Evolutionary conservation across 37 sponge, comb jelly and placozoan species (phyloP), one percentile per base, ranked within the genome.

Genomic region (Ianthella basta): DNA sequence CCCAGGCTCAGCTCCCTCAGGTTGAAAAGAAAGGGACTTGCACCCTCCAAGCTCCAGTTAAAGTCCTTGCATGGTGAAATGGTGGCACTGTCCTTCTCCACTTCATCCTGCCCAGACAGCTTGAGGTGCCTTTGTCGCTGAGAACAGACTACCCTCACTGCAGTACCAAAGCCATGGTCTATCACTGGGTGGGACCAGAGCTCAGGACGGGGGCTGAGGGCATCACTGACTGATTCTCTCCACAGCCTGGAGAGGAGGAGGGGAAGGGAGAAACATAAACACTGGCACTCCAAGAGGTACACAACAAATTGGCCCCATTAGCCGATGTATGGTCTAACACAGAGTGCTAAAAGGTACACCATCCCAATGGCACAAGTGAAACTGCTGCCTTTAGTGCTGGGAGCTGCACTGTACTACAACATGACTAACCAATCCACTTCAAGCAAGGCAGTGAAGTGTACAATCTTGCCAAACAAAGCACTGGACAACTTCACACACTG

Each of bases 1-100:
- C 82, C 82, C 25, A 59, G 14, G 18, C 65, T 82, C 82, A 82
- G 35, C 33, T 63, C 66, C 44, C 23, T 40, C 78, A 75, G 15
- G 53, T 75, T 75, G 50, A 64, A 61, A 39, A 82, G 23, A 21
- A 82, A 41, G 21, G 82, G 41, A 34, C 50, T 34, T 36, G 65
- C 59, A 37, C 15, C 82, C 21, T 82, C 82, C n/a, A 8, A 27
- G 15, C 23, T 55, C 56, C 59, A 55, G 40, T 81, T 35, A 59
- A 91, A 91, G 18, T 80, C 40, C 0, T 86, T 79, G 72, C 57
- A 60, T 32, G 83, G 82, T 19, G 61, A 69, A 16, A 80, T 54
- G 15, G 59, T 34, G 23, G 23, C 83, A 30, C 33, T 29, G 23
- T 30, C 33, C 34, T 30, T 59, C 3, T 81, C 82, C 61, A 34